Evolutionary conservation across 1,140 invertebrate species (phyloP), one percentile per base, ranked within the genome.

Genomic region (Drosophila subpulchrella): DNA sequence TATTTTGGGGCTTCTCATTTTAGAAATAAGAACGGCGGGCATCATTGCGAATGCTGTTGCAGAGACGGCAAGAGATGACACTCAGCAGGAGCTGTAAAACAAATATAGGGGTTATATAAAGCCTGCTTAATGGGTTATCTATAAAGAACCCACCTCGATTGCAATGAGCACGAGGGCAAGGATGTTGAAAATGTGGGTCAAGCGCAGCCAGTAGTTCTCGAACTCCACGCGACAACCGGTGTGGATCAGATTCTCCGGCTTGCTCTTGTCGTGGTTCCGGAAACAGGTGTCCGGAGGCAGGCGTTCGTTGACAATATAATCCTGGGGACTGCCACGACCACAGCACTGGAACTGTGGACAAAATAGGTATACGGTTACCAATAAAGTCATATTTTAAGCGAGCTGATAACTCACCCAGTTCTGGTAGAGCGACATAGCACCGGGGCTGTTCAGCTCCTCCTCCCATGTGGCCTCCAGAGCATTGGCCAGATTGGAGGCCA

Each of bases 331-430:
- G 4, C 89, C 61, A 11, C 93, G 72, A 48, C 94, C 94, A 50
- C 94, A 95, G 57, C 94, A 95, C n/a, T 93, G 8, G 12, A 93
- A 81, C 94, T 94, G 51, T 10, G 20, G 76, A 61, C 2, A 38
- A 38, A 4, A 15, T 17, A 42, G 39, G 17, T 38, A 24, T 0
- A 48, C 12, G 12, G 1, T 54, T 41, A 5, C 0, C 4, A 38
- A 54, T 11, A 0, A 10, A 1, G 12, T 5, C 3, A 5, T 13
- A n/a, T 1, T 1, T 6, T n/a, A 42, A 15, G n/a, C 10, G 1
- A n/a, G n/a, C 0, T n/a, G 6, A 0, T 2, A 27, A 54, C 71
- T 58, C 51, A 91, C 90, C 90, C 90, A 91, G 34, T 82, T 90
- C 56, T 91, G 81, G 58, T 91, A 91, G 13, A 85, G 46, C 0